Evolutionary conservation across 2,888 invertebrate species (phyloP).

Genomic region (Cheilosia scutellata): DNA sequence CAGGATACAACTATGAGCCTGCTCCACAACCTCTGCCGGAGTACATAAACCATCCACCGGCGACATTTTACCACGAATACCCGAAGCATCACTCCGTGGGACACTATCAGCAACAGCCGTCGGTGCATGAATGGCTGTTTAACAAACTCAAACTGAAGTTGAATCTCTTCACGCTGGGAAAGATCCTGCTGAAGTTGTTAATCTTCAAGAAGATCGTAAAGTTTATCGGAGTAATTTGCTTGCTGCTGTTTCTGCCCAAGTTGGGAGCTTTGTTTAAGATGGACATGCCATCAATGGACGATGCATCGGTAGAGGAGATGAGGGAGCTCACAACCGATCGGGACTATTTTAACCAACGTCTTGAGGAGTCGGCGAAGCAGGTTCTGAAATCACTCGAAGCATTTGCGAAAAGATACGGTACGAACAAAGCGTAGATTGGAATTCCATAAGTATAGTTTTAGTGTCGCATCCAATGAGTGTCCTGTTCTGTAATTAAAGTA

Average conservation of each 20-base stretch:
- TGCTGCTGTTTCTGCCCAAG: conserved; percentile 91
- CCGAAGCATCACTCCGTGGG: conserved; percentile 84
- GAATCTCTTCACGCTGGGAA: conserved; percentile 89
- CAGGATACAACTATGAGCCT: conserved; percentile 85
- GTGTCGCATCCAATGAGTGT: conserved; percentile 18
- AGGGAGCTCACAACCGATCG: conserved; percentile 42
- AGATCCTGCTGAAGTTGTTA: conserved; percentile 90
- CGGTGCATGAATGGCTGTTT: conserved; percentile 85
- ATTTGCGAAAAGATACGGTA: conserved; percentile 58
- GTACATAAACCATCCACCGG: conserved; percentile 76
- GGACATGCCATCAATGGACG: conserved; percentile 77
- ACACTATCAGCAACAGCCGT: conserved; percentile 80
- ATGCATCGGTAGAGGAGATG: conserved; percentile 57
- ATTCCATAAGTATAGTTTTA: not conserved
- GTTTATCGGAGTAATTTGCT: conserved; percentile 90
- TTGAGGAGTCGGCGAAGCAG: conserved; percentile 58
- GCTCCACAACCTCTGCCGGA: conserved; percentile 83
- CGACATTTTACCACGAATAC: conserved; percentile 57
- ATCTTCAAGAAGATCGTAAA: conserved; percentile 93
- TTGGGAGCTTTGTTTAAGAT: conserved; percentile 83
- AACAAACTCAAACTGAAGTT: conserved; percentile 89
- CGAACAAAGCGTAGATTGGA: conserved; percentile 25
- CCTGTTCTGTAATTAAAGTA: conserved; percentile 31
- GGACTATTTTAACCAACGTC: conserved; percentile 58
- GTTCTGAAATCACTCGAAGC: conserved; percentile 54